A percentile compares a stretch with the other conserved stretches of the same genome.
These are phyloP conservation scores for Dendrolimus houi DNA, from an alignment of 2,888 invertebrate genomes.

Conservation along the genomic window DNA sequence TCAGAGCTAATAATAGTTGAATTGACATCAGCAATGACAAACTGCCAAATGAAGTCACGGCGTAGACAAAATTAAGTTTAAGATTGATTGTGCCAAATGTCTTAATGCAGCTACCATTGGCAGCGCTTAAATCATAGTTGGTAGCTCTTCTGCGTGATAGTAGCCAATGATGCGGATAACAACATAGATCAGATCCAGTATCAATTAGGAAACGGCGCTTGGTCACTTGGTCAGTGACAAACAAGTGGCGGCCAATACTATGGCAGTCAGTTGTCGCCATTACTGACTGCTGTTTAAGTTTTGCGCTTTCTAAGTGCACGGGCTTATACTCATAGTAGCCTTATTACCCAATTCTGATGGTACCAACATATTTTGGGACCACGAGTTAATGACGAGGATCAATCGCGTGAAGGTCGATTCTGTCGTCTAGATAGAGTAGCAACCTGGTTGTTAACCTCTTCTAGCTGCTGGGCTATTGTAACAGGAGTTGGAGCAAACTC, in stretches of 20 bases:
- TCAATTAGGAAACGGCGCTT: too few species aligned
- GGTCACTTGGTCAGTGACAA: conserved; percentile 5
- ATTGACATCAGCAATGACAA: conserved; percentile 5
- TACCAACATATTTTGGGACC: not conserved
- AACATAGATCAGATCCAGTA: conserved; percentile 7
- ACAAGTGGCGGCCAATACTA: conserved; percentile 7
- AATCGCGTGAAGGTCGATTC: not conserved
- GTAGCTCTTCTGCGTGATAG: not conserved
- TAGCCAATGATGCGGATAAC: not conserved
- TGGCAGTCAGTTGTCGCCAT: conserved; percentile 4
- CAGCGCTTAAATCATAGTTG: conserved; percentile 7
- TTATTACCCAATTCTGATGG: not conserved
- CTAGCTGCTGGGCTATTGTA: too few species aligned
- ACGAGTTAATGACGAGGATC: not conserved
- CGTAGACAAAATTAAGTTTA: conserved; percentile 3
- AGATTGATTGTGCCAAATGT: conserved; percentile 5
- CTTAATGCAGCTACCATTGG: conserved; percentile 6
- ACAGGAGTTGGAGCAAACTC: not conserved
- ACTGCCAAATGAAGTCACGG: conserved; percentile 3
- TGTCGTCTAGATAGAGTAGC: not conserved
- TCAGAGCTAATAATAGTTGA: conserved; percentile 7
- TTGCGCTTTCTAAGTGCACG: conserved; percentile 2
- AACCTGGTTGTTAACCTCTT: too few species aligned
- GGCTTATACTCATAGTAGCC: not conserved
- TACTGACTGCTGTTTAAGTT: not conserved